Evolutionary conservation across 1,140 invertebrate species (phyloP).

Genomic region (Plectrocnemia conspersa): DNA sequence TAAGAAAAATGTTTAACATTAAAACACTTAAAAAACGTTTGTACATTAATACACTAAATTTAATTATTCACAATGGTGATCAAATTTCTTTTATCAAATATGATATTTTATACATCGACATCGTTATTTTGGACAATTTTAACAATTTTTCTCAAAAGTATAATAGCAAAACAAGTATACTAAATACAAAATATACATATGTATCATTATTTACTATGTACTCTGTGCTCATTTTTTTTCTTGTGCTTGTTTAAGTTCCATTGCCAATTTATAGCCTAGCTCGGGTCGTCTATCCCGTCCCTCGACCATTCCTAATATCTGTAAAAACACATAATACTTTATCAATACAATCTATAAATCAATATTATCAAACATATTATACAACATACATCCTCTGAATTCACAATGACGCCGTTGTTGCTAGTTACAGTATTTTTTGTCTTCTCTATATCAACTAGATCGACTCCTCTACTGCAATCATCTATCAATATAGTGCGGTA

Average conservation of each 20-base stretch:
- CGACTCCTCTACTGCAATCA: conserved; percentile 85
- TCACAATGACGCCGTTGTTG: conserved; percentile 74
- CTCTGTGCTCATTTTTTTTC: not conserved
- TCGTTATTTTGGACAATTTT: too few species aligned
- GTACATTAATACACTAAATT: too few species aligned
- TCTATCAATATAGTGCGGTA: conserved; percentile 87
- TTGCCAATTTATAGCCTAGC: conserved; percentile 78
- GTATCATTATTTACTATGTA: not conserved
- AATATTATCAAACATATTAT: not conserved
- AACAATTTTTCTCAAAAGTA: too few species aligned
- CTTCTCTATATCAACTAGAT: conserved; percentile 75
- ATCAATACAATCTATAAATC: not conserved
- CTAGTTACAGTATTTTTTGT: conserved; percentile 71
- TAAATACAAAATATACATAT: not conserved
- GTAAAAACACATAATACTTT: conserved; percentile 32
- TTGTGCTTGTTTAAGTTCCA: conserved; percentile 68
- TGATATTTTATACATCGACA: too few species aligned
- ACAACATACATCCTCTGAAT: conserved; percentile 56
- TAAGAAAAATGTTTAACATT: too few species aligned
- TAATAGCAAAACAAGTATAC: not conserved
- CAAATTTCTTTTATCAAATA: too few species aligned
- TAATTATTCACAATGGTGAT: too few species aligned
- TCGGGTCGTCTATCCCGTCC: conserved; percentile 80
- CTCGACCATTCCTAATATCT: conserved; percentile 80
- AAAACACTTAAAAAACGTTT: too few species aligned